A percentile compares a stretch with the other conserved stretches of the same genome.
Conservation (phyloP, 2,113 vertebrate species). For the Morone chrysops region DNA sequence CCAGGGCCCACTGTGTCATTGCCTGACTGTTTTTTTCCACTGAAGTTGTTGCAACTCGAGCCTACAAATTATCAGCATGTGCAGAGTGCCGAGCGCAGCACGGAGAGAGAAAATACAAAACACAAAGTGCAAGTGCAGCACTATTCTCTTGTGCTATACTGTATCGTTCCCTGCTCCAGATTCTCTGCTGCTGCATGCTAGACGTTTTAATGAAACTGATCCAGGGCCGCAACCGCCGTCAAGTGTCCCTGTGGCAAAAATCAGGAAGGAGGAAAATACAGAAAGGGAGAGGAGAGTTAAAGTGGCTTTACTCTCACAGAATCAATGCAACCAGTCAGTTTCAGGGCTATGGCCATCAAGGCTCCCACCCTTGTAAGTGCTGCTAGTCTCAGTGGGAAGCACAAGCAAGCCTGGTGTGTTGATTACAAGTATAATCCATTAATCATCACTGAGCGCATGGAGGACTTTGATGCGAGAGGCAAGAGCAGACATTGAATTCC, state of each 20-base stretch:
- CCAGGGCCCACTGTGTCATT: not conserved
- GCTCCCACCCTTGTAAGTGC: constrained; percentile 15
- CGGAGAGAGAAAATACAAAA: constrained; percentile 37
- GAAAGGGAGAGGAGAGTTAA: not conserved
- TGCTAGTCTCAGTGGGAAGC: constrained; percentile 44
- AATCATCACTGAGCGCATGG: constrained; percentile 64
- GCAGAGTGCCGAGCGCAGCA: constrained; percentile 43
- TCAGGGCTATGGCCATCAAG: constrained; percentile 30
- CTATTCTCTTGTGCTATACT: constrained; percentile 25
- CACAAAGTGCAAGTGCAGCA: constrained; percentile 65
- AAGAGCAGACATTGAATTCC: constrained; percentile 64
- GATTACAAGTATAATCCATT: constrained; percentile 69
- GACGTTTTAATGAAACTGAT: constrained; percentile 45
- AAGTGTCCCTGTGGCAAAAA: constrained; percentile 1
- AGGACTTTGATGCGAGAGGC: constrained; percentile 60
- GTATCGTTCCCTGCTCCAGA: constrained; percentile 49
- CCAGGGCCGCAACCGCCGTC: not conserved
- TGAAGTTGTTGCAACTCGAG: constrained; percentile 45
- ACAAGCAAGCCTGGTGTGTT: constrained; percentile 50
- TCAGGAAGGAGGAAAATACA: not conserved
- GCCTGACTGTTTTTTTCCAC: constrained; percentile 14
- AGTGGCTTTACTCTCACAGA: constrained; percentile 3
- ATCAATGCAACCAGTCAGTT: constrained; percentile 38
- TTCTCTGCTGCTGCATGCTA: constrained; percentile 36
- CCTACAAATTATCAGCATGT: constrained; percentile 61